Conservation (phyloP, 2,888 invertebrate species). For the Napeogenes sylphis region DNA sequence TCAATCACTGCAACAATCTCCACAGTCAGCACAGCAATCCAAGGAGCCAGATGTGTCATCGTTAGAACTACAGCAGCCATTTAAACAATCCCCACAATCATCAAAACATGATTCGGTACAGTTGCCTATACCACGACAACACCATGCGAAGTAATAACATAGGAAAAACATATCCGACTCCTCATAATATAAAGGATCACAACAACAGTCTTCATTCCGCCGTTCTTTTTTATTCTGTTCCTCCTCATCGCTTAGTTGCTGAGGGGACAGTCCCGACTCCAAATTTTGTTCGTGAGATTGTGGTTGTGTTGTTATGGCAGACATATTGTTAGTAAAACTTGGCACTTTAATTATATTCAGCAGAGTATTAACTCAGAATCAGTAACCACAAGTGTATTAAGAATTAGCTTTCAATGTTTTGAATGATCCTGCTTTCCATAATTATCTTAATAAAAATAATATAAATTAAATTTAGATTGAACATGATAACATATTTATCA, state of each 20-base stretch:
- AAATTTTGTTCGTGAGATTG: not conserved
- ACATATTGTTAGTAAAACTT: not conserved
- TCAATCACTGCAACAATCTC: too few relatives aligned
- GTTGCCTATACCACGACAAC: constrained; percentile 17
- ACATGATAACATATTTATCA: too few relatives aligned
- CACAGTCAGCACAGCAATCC: constrained; percentile 12
- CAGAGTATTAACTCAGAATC: too few relatives aligned
- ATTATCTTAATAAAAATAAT: too few relatives aligned
- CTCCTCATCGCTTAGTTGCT: not conserved
- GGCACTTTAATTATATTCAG: too few relatives aligned
- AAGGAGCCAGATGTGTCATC: constrained; percentile 4
- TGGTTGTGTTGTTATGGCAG: constrained; percentile 2
- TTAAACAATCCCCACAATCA: constrained; percentile 19
- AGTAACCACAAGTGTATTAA: too few relatives aligned
- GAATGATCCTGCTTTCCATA: too few relatives aligned
- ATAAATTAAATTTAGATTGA: too few relatives aligned
- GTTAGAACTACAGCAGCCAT: constrained; percentile 19
- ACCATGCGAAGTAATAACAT: constrained; percentile 13
- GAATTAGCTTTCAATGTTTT: too few relatives aligned
- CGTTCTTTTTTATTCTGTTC: constrained; percentile 1
- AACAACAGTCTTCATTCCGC: not conserved
- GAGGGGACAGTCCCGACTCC: not conserved
- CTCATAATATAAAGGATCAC: not conserved
- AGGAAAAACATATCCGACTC: constrained; percentile 5
- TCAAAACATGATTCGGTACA: constrained; percentile 24